A percentile compares a stretch with the other conserved stretches of the same genome.
Evolutionary conservation across 1,140 invertebrate species (phyloP).

Genomic region (Octopus bimaculoides): DNA sequence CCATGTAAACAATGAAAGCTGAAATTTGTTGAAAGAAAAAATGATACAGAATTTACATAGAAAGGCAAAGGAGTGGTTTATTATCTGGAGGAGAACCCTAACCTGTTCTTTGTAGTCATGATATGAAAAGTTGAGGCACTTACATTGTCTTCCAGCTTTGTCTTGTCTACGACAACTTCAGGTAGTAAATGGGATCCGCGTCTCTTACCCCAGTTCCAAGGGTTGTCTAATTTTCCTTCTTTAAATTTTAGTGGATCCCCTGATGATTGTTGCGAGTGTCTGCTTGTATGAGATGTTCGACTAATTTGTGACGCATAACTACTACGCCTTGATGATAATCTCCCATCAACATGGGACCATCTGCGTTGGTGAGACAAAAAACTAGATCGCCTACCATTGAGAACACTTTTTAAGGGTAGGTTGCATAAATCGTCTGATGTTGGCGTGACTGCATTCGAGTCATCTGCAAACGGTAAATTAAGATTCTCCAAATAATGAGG

Average conservation of each 20-base stretch:
- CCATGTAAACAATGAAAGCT: conserved; percentile 1
- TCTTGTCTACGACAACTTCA: conserved; percentile 48
- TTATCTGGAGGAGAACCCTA: neutral
- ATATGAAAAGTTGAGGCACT: conserved; percentile 26
- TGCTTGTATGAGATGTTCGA: conserved; percentile 36
- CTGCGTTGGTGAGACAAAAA: conserved; percentile 37
- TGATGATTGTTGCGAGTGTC: conserved; percentile 28
- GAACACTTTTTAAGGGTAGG: conserved; percentile 40
- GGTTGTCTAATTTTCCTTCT: conserved; percentile 36
- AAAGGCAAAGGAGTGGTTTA: conserved; percentile 7
- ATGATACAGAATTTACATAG: neutral
- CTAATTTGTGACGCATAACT: conserved; percentile 46
- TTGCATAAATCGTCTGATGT: conserved; percentile 84
- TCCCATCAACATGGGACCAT: conserved; percentile 24
- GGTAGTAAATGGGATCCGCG: conserved; percentile 40
- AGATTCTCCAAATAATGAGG: conserved; percentile 92
- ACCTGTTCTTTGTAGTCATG: neutral
- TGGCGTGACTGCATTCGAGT: conserved; percentile 94
- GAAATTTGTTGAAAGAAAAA: neutral
- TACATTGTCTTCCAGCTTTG: conserved; percentile 49
- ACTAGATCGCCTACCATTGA: conserved; percentile 40
- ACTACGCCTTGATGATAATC: conserved; percentile 41
- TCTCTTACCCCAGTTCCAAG: conserved; percentile 36
- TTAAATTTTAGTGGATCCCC: conserved; percentile 31
- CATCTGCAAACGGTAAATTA: conserved; percentile 94